Conservation (phyloP, 2,888 invertebrate species). For the Epistrophella euchroma region DNA sequence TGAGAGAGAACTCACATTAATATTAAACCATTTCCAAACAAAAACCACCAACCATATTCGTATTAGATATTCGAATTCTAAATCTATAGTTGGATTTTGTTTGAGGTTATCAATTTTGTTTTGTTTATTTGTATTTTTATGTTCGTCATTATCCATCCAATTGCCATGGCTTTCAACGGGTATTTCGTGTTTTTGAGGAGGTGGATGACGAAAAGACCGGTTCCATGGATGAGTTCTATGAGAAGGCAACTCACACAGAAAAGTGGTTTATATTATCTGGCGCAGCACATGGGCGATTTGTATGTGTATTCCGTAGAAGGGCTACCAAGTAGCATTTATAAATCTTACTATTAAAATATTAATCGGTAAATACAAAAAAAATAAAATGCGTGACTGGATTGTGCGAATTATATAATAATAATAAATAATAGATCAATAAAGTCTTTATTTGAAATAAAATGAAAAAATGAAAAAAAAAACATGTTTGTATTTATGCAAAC, state of each 20-base stretch:
- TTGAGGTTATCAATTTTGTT: constrained; percentile 16
- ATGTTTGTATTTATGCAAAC: too few species aligned
- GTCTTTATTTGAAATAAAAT: too few species aligned
- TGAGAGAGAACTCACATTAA: constrained; percentile 35
- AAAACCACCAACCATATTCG: constrained; percentile 5
- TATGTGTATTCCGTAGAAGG: constrained; percentile 24
- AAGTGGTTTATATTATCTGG: constrained; percentile 41
- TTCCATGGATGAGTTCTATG: constrained; percentile 15
- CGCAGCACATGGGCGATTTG: constrained; percentile 57
- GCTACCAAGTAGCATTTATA: constrained; percentile 23
- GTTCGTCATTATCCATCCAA: constrained; percentile 38
- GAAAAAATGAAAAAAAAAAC: too few species aligned
- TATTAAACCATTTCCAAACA: neutral
- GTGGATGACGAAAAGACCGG: constrained; percentile 53
- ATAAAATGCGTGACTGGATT: too few species aligned
- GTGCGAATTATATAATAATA: too few species aligned
- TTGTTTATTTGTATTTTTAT: constrained; percentile 39
- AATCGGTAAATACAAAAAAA: too few species aligned
- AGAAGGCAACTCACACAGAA: constrained; percentile 17
- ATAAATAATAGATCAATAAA: too few species aligned
- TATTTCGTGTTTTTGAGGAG: constrained; percentile 56
- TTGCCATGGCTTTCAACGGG: constrained; percentile 49
- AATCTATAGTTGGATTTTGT: constrained; percentile 17
- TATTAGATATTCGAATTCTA: neutral
- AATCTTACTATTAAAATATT: neutral